Base-by-base conservation (phyloP, 2,797 vertebrate genomes). In the Pseudopleuronectes americanus region DNA sequence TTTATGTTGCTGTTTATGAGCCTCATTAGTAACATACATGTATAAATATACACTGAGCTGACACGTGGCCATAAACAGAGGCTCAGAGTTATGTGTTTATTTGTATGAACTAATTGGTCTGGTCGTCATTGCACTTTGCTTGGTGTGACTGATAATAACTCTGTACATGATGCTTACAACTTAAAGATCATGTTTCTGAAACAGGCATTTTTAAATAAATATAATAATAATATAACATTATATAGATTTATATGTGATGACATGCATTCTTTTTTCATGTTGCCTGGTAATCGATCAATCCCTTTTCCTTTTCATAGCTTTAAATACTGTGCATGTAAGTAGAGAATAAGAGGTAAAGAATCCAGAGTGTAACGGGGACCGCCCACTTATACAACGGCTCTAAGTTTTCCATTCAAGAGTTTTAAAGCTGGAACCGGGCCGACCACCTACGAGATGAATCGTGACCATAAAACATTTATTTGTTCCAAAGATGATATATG, bases 251-350 rank as follows among this genome's bases (percentile, higher is more conserved):
- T 16, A 45, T 45, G 17, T 45, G 43, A 45, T 45, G 31, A 71
- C 53, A 56, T 65, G 55, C 24, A 19, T 61, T 57, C 63, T 54
- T 33, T 51, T 57, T 0, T 5, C 19, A 38, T 56, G 12, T 43
- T 48, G 28, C 45, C 14, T 56, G 8, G 54, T 10, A 41, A 41
- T 16, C 61, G 26, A 26, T 26, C 26, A 38, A 47, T 33, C 38
- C 22, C 59, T 62, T 55, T 70, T 62, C 10, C 4, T 7, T 66
- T 65, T 61, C 19, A 76, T 17, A 51, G 47, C 55, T 47, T 19
- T 48, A 16, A 58, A 23, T 63, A 24, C 45, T 23, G 5, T n/a
- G n/a, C 23, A 31, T 68, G 8, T 48, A 52, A 31, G 24, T 6
- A 16, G 12, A 38, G 36, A 38, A 38, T 12, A 38, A 38, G 3